phyloP scores from a whole-genome alignment of 1,140 invertebrate species.

The Drosophila santomea region DNA sequence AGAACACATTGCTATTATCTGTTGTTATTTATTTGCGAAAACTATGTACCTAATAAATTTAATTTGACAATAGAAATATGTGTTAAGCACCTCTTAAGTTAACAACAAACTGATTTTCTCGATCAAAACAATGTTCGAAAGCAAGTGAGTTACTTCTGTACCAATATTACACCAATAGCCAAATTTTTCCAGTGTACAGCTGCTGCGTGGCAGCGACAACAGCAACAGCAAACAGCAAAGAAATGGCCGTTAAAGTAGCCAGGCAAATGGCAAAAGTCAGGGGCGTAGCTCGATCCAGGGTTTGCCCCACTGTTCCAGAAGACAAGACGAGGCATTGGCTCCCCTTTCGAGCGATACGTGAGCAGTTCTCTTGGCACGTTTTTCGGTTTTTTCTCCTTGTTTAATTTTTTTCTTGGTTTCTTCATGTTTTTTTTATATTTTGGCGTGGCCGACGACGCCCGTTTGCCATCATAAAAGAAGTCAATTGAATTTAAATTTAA shows the following conservation, averaged over 20 bases:
- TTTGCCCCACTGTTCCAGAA: conserved; percentile 44
- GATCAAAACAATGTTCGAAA: too few species aligned
- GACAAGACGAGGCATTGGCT: conserved; percentile 16
- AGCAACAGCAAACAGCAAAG: conserved; percentile 50
- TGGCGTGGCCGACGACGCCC: conserved; percentile 77
- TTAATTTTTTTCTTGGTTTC: conserved; percentile 37
- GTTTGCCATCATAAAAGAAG: conserved; percentile 82
- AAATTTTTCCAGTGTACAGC: conserved; percentile 13
- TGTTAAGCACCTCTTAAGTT: too few species aligned
- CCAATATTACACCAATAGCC: too few species aligned
- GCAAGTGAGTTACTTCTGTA: too few species aligned
- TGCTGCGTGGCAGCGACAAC: conserved; percentile 71
- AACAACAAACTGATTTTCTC: too few species aligned
- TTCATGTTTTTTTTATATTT: conserved; percentile 49
- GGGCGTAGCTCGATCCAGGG: conserved; percentile 61
- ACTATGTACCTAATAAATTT: too few species aligned
- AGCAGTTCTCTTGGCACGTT: conserved; percentile 55
- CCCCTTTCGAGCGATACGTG: conserved; percentile 46
- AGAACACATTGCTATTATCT: too few species aligned
- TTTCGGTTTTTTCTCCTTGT: conserved; percentile 63
- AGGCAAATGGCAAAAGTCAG: conserved; percentile 77
- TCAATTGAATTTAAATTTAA: conserved; percentile 84
- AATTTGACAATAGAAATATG: too few species aligned
- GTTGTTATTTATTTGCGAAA: too few species aligned
- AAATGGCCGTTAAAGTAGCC: conserved; percentile 80